A percentile compares a stretch with the other conserved stretches of the same genome.
These are phyloP conservation scores for Cinara cedri DNA, from an alignment of 2,888 invertebrate genomes.

Conservation along the genomic window DNA sequence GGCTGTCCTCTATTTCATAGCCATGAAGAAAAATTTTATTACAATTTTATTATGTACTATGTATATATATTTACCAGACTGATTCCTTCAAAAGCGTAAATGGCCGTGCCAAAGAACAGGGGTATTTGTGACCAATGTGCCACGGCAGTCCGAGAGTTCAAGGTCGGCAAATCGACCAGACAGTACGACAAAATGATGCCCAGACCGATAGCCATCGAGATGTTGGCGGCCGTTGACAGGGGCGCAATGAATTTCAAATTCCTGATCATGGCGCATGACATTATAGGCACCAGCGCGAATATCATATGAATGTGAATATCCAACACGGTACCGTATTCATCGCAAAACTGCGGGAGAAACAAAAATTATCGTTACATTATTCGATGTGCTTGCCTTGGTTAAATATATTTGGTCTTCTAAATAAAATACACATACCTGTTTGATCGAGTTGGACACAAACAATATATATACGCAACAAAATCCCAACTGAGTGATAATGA, in stretches of 20 bases:
- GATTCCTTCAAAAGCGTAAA: slow-evolving; percentile 97
- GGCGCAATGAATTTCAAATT: slow-evolving; percentile 79
- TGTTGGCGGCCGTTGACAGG: slow-evolving; percentile 78
- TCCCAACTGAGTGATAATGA: slow-evolving; percentile 95
- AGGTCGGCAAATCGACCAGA: slow-evolving; percentile 73
- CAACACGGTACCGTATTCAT: slow-evolving; percentile 67
- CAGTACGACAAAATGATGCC: slow-evolving; percentile 79
- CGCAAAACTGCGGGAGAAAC: slow-evolving; percentile 68
- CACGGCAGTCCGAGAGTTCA: slow-evolving; percentile 69
- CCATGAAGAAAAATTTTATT: no score
- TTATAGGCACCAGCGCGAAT: slow-evolving; percentile 74
- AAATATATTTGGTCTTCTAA: background rate
- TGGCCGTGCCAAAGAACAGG: slow-evolving; percentile 91
- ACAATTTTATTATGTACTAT: no score
- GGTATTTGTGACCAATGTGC: slow-evolving; percentile 71
- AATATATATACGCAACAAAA: slow-evolving; percentile 98
- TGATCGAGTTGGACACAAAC: slow-evolving; percentile 85
- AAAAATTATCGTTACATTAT: background rate
- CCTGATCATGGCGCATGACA: slow-evolving; percentile 76
- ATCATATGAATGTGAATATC: slow-evolving; percentile 75
- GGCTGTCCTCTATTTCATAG: no score
- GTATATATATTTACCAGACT: slow-evolving; percentile 71
- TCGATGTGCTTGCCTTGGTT: background rate
- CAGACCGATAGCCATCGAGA: slow-evolving; percentile 77
- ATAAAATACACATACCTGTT: slow-evolving; percentile 75